Evolutionary conservation across 2,113 vertebrate genomes (phyloP).

Genomic region (Menura novaehollandiae): DNA sequence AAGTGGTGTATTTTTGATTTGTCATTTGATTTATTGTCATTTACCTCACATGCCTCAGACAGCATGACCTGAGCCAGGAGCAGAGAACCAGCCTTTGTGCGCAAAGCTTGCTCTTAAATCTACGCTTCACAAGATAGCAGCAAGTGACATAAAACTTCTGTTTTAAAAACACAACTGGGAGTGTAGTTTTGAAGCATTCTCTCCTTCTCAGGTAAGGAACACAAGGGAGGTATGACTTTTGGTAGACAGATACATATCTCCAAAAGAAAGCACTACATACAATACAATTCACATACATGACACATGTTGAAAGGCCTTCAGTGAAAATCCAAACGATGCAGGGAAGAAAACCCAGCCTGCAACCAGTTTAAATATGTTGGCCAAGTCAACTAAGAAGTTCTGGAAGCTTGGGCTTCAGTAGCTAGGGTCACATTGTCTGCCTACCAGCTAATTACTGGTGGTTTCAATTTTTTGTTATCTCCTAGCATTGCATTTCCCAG

Average conservation of each 20-base stretch:
- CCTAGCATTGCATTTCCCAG: neutral
- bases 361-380: neutral
- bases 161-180: neutral
- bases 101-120: neutral
- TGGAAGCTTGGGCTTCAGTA: neutral
- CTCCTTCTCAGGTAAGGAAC: neutral
- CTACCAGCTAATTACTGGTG: neutral
- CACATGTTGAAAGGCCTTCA: neutral
- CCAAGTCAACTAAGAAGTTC: neutral
- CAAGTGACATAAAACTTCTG: neutral
- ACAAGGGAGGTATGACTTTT: neutral
- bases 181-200: neutral
- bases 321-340: neutral
- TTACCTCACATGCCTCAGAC: neutral
- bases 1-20: neutral
- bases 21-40: neutral
- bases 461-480: neutral
- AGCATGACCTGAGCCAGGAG: neutral
- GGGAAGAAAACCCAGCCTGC: neutral
- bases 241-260: neutral
- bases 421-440: neutral
- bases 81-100: neutral
- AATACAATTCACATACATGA: neutral
- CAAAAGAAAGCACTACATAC: neutral
- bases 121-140: neutral